Percentiles rank a stretch among this genome's conserved stretches.
phyloP scores from a whole-genome alignment of 2,797 vertebrate genomes.

The Dendrocincla tyrannina region DNA sequence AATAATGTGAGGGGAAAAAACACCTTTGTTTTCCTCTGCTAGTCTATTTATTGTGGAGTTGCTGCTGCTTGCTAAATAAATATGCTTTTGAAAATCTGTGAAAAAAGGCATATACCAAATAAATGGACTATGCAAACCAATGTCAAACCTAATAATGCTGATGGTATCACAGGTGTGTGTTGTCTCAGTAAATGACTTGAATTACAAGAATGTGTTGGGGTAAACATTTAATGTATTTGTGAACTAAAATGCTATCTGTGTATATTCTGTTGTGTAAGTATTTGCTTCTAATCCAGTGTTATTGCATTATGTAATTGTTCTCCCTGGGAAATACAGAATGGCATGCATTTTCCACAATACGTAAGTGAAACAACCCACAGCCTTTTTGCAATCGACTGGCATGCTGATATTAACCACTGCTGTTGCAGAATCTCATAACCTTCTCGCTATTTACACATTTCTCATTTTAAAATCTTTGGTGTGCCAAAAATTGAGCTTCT shows the following conservation, averaged over 20 bases:
- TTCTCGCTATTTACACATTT: constrained; percentile 77
- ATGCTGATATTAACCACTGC: constrained; percentile 86
- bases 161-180: constrained; percentile 45
- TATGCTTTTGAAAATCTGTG: constrained; percentile 56
- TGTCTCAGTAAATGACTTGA: constrained; percentile 64
- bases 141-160: background rate
- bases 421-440: constrained; percentile 80
- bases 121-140: background rate
- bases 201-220: constrained; percentile 58
- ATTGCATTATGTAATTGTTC: constrained; percentile 89
- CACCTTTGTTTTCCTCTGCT: background rate
- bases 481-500: constrained; percentile 75
- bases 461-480: constrained; percentile 77
- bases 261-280: constrained; percentile 81
- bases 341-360: constrained; percentile 92
- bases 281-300: constrained; percentile 87
- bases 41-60: constrained; percentile 60
- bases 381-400: constrained; percentile 82
- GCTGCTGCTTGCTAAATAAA: constrained; percentile 41
- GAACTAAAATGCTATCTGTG: constrained; percentile 82
- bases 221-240: constrained; percentile 72
- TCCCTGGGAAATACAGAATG: constrained; percentile 87
- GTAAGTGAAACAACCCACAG: constrained; percentile 86
- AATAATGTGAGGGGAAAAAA: background rate
- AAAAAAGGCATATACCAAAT: constrained; percentile 58